Evolutionary conservation across 2,797 vertebrate genomes (phyloP).

Genomic region (Phalloptychus januarius): DNA sequence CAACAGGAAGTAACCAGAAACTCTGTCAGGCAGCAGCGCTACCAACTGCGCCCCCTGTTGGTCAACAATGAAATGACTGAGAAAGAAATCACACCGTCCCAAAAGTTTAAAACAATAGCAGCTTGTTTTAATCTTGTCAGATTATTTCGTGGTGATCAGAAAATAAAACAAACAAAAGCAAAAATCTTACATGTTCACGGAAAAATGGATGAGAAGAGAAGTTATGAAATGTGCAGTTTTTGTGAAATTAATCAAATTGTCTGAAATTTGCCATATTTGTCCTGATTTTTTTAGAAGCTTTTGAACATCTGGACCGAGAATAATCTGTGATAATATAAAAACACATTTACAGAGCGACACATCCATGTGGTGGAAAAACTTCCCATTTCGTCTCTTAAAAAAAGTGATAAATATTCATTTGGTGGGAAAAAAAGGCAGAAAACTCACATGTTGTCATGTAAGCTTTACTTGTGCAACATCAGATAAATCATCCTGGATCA

Average conservation of each 20-base stretch:
- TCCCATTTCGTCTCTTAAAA: conserved; percentile 29
- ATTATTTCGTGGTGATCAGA: background rate
- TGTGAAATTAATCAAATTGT: background rate
- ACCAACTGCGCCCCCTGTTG: background rate
- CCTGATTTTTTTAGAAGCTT: background rate
- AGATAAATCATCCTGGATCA: background rate
- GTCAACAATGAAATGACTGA: background rate
- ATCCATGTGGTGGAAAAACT: conserved; percentile 42
- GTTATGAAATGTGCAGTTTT: background rate
- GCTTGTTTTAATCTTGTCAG: conserved; percentile 5
- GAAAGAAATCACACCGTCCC: background rate
- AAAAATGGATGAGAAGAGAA: background rate
- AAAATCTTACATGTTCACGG: background rate
- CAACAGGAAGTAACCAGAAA: background rate
- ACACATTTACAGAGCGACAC: conserved; percentile 48
- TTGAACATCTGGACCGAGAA: background rate
- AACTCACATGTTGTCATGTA: background rate
- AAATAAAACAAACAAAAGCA: background rate
- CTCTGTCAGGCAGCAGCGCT: background rate
- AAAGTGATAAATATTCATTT: conserved; percentile 30
- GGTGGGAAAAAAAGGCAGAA: conserved; percentile 3
- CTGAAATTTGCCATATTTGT: background rate
- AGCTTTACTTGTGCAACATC: conserved; percentile 6
- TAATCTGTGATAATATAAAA: conserved; percentile 14
- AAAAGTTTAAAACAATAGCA: background rate